phyloP scores from a whole-genome alignment of 2,113 vertebrate species.

The Zapornia atra region DNA sequence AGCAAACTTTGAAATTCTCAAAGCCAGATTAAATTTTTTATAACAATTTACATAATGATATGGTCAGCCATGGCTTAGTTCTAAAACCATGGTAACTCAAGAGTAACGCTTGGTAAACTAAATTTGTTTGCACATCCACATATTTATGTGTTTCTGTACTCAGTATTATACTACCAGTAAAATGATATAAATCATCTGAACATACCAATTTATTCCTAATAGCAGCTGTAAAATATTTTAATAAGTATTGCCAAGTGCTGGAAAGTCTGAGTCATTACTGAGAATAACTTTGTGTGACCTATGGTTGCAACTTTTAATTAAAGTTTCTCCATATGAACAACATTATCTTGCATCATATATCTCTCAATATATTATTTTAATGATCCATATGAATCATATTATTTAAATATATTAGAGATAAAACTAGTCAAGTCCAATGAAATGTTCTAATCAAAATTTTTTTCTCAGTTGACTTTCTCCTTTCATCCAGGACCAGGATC shows the following conservation, averaged over 20 bases:
- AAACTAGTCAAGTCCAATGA: not conserved
- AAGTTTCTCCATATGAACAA: not conserved
- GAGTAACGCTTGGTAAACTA: not conserved
- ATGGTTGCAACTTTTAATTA: constrained; percentile 24
- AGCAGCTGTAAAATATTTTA: not conserved
- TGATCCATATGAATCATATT: not conserved
- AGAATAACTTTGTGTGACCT: not conserved
- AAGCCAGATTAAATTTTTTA: not conserved
- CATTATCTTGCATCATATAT: not conserved
- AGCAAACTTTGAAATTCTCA: not conserved
- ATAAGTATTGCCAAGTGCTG: not conserved
- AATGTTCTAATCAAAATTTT: not conserved
- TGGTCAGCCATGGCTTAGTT: not conserved
- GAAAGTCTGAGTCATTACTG: not conserved
- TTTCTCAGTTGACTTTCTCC: not conserved
- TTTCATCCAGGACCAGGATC: not conserved
- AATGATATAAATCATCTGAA: not conserved
- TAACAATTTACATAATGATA: not conserved
- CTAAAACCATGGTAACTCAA: not conserved
- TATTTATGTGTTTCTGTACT: not conserved
- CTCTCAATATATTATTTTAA: constrained; percentile 13
- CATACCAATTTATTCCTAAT: not conserved
- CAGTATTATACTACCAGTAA: not conserved
- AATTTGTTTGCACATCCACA: not conserved
- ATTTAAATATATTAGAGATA: not conserved